A percentile compares a stretch with the other conserved stretches of the same genome.
Evolutionary conservation across 2,113 vertebrate species (phyloP).

Genomic region (Antigone vipio): DNA sequence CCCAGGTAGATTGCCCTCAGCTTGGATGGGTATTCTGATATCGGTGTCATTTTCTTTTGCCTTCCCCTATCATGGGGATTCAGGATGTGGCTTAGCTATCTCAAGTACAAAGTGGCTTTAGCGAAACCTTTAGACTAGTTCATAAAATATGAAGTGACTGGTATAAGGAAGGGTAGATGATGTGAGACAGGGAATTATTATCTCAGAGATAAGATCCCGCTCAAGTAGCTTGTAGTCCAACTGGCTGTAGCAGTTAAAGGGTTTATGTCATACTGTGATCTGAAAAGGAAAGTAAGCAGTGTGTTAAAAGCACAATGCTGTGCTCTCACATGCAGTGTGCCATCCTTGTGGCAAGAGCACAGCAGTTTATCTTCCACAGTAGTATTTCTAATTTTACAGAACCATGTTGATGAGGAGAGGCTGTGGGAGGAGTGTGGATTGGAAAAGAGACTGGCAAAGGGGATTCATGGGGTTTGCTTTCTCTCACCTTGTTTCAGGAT

Average conservation of each 20-base stretch:
- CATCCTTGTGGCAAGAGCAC: neutral
- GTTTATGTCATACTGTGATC: neutral
- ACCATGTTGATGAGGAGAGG: neutral
- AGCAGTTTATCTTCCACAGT: neutral
- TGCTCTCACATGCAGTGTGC: neutral
- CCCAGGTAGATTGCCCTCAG: neutral
- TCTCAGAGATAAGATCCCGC: neutral
- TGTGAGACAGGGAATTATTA: neutral
- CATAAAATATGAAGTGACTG: neutral
- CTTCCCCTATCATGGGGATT: rapidly evolving
- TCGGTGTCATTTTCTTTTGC: neutral
- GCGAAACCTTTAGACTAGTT: neutral
- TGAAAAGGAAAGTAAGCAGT: neutral
- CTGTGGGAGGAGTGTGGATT: neutral
- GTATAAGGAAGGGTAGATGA: neutral
- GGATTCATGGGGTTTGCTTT: neutral
- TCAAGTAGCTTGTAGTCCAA: neutral
- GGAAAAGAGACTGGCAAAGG: neutral
- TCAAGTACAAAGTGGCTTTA: neutral
- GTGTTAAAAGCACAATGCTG: neutral
- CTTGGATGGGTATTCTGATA: neutral
- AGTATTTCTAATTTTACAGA: neutral
- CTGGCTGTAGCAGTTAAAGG: neutral
- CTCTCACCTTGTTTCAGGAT: neutral
- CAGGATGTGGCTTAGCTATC: neutral